These are phyloP conservation scores for Phocoena phocoena DNA, from an alignment of 2,113 vertebrate genomes.

Conservation along the genomic window DNA sequence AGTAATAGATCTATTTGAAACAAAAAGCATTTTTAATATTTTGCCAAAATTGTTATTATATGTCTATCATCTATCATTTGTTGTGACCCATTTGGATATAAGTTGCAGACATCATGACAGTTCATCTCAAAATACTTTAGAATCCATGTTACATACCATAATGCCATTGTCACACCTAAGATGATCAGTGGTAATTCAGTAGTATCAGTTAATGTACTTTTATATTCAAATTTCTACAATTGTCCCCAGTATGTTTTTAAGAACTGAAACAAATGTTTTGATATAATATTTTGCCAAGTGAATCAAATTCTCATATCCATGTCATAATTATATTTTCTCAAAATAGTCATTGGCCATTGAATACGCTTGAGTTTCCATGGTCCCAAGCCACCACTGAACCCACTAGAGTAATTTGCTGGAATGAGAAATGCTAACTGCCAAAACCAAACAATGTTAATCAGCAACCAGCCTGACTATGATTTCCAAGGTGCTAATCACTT, in stretches of 20 bases:
- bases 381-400: not conserved
- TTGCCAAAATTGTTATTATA: not conserved
- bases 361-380: constrained; percentile 26
- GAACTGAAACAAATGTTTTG: constrained; percentile 4
- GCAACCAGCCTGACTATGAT: constrained; percentile 53
- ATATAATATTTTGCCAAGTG: constrained; percentile 42
- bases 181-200: not conserved
- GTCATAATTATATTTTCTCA: constrained; percentile 56
- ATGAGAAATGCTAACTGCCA: constrained; percentile 63
- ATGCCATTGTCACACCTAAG: not conserved
- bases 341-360: constrained; percentile 47
- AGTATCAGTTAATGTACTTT: not conserved
- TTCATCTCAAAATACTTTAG: not conserved
- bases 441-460: constrained; percentile 69
- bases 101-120: not conserved
- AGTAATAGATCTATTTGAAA: not conserved
- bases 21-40: constrained; percentile 37
- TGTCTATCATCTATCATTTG: not conserved
- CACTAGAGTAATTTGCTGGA: constrained; percentile 50
- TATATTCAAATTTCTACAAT: not conserved
- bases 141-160: not conserved
- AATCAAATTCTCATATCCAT: constrained; percentile 39
- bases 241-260: constrained; percentile 10
- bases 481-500: constrained; percentile 72
- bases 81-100: not conserved